Evolutionary conservation across 2,113 vertebrate genomes (phyloP), one percentile per base, ranked within the genome.

Genomic region (Dromaius novaehollandiae): DNA sequence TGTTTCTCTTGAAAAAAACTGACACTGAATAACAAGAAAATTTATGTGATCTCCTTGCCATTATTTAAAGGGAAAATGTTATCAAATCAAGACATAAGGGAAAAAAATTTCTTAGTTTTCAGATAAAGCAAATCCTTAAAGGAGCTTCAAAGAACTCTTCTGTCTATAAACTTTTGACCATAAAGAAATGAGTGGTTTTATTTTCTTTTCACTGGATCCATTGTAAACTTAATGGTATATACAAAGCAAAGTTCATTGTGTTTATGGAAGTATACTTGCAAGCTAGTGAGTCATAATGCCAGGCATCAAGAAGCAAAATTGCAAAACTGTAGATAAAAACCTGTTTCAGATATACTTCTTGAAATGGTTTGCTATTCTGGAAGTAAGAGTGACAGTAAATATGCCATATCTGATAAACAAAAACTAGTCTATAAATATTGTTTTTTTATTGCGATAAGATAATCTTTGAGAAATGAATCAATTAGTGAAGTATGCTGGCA

Each of bases 21-120:
- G 81, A 46, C 91, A 73, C 77, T 84, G 68, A 93, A 90, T 56
- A 88, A 86, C 65, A 56, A 87, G 60, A 78, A 38, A 58, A 74
- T 90, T 51, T 34, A 56, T 85, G 30, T 91, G 83, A 95, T 91
- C 56, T 93, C 94, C 84, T 95, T 11, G 24, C 14, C 14, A 17
- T 34, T 88, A 48, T n/a, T 83, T 97, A 68, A 75, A 95, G 94
- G 55, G 44, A 80, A 95, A 86, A 44, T 86, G 40, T 82, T 90
- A 82, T 95, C 80, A 92, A 63, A 69, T 38, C 76, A 53, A 95
- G 61, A 94, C 89, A 77, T 11, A 24, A 91, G 68, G 93, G 95
- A 86, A 53, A 48, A 51, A n/a, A 46, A 88, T 50, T 5, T 79
- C 42, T 68, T 88, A n/a, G 66, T 84, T 36, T 93, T 42, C 40